phyloP scores from a whole-genome alignment of 2,888 invertebrate species.

The Parnassius smintheus region DNA sequence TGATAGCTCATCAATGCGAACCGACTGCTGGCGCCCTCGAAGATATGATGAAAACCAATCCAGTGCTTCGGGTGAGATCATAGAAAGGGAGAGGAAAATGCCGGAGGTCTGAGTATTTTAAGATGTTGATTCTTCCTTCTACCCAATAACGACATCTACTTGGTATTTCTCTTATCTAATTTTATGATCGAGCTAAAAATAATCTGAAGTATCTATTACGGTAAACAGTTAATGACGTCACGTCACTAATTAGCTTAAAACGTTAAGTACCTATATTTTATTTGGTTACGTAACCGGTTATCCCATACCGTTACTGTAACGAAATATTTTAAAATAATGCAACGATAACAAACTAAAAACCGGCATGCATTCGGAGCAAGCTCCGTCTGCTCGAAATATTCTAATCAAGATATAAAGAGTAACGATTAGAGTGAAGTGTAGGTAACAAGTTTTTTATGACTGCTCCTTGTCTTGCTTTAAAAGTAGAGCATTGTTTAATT shows the following conservation, averaged over 20 bases:
- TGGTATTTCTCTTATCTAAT: no score
- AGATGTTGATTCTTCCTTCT: no score
- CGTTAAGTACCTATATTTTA: slow-evolving; percentile 33
- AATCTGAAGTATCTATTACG: no score
- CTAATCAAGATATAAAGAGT: slow-evolving; percentile 21
- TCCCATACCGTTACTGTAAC: slow-evolving; percentile 37
- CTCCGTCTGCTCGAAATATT: slow-evolving; percentile 11
- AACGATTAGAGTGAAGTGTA: slow-evolving; percentile 14
- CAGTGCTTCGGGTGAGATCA: no score
- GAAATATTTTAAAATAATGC: slow-evolving; percentile 37
- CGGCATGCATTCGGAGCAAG: slow-evolving; percentile 33
- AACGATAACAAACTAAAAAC: slow-evolving; percentile 44
- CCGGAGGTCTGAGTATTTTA: no score
- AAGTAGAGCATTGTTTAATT: slow-evolving; percentile 22
- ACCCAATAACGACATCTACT: no score
- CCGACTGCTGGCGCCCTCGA: no score
- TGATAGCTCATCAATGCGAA: no score
- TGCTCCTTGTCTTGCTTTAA: slow-evolving; percentile 5
- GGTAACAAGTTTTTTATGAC: neutral
- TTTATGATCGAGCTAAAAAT: no score
- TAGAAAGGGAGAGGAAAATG: no score
- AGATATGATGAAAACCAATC: no score
- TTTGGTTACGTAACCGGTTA: slow-evolving; percentile 38
- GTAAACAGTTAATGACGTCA: neutral
- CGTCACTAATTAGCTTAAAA: slow-evolving; percentile 38